Evolutionary conservation across 2,797 vertebrate genomes (phyloP), one percentile per base, ranked within the genome.

Genomic region (Leptatherina wallacei): DNA sequence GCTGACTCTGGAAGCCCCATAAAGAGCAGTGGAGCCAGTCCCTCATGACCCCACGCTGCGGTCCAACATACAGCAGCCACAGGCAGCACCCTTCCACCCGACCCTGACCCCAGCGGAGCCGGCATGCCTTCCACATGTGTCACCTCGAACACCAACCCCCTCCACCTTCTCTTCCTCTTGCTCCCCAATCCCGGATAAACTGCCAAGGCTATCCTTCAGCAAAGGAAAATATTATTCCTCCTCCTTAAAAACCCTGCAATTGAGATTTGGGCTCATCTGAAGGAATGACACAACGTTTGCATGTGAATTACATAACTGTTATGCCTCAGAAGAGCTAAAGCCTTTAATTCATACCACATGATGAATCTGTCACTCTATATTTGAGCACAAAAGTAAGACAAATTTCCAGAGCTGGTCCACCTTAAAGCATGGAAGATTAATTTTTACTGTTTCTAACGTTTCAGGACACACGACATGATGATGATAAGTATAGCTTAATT

Each of bases 291-390:
- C 93, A 92, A 94, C 94, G 93, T 95, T 94, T 95, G 91, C 92
- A 93, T 94, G 94, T 93, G 94, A 94, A 94, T 95, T 95, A 91
- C 92, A 95, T 95, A 96, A 96, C 94, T 96, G 95, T 94, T 95
- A 95, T 86, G 91, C 94, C 95, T 95, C 94, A 94, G 90, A 85
- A 94, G 93, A 75, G 82, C 79, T 94, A 93, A 93, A 93, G 93
- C 94, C 91, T 85, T 92, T 96, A 95, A 96, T 95, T 94, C 89
- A 80, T 93, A 95, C 95, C 95, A 96, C 90, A 92, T 93, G 95
- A 95, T 88, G 92, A 89, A 91, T 87, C 93, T 94, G 94, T 95
- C 95, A 91, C 90, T 87, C 91, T 92, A 89, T 83, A 84, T 95
- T 95, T 86, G 65, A 92, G 93, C 93, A 92, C 85, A 73, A 95